A percentile compares a stretch with the other conserved stretches of the same genome.
Evolutionary conservation across 2,888 invertebrate genomes (phyloP).

Genomic region (Spilosoma lubricipeda): DNA sequence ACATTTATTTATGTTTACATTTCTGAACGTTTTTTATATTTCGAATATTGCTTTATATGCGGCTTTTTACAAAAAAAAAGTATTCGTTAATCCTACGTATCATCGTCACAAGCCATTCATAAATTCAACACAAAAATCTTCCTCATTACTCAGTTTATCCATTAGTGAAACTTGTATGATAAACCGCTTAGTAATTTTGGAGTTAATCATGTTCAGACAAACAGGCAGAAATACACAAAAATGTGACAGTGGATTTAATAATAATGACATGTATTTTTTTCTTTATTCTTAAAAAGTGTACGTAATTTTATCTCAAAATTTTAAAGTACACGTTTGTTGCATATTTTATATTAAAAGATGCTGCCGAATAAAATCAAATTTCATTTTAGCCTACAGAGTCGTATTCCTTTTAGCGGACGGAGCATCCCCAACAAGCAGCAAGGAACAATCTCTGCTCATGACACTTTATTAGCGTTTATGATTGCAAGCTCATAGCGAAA

Average conservation of each 20-base stretch:
- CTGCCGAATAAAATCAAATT: slow-evolving; percentile 10
- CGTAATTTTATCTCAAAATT: too few species aligned
- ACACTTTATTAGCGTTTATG: slow-evolving; percentile 2
- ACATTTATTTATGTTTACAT: background rate
- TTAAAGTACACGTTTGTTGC: slow-evolving; percentile 4
- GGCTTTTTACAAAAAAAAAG: too few species aligned
- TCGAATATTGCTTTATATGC: too few species aligned
- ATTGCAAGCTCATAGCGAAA: background rate
- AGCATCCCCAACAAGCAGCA: background rate
- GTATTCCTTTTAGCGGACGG: slow-evolving; percentile 14
- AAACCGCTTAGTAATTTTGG: background rate
- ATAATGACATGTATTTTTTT: too few species aligned
- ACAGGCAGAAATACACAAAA: background rate
- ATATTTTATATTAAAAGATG: slow-evolving; percentile 11
- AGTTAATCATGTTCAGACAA: background rate
- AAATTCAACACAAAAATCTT: background rate
- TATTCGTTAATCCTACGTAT: too few species aligned
- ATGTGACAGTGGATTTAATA: too few species aligned
- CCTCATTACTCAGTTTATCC: background rate
- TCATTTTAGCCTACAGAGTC: slow-evolving; percentile 15
- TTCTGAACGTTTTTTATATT: too few species aligned
- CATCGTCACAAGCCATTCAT: background rate
- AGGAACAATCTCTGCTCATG: slow-evolving; percentile 5
- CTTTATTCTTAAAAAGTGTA: too few species aligned
- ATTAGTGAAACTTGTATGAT: background rate